phyloP scores from a whole-genome alignment of 2,113 vertebrate species.

The Melanocharis versteri region DNA sequence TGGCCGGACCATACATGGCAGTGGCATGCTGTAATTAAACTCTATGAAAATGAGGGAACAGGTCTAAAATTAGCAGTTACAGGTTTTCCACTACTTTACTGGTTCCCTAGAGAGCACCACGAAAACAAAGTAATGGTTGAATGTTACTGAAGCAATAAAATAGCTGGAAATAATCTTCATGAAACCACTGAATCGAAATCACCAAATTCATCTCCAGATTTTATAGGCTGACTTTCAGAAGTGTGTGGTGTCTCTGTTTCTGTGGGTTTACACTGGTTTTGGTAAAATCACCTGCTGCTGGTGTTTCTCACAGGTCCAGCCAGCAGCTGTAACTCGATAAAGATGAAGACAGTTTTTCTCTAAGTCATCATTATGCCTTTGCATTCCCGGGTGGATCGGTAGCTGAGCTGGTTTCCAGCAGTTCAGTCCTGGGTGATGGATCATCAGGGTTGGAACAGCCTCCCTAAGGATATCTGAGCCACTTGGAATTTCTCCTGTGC shows the following conservation, averaged over 20 bases:
- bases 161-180: neutral
- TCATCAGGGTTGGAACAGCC: neutral
- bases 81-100: neutral
- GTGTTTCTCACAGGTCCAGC: neutral
- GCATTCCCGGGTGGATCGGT: neutral
- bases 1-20: neutral
- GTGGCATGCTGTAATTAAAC: neutral
- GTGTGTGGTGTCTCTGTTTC: neutral
- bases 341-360: neutral
- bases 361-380: neutral
- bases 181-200: neutral
- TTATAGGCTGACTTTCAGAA: neutral
- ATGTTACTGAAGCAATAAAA: neutral
- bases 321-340: neutral
- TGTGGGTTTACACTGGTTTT: neutral
- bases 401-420: neutral
- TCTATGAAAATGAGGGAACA: neutral
- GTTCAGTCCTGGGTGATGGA: neutral
- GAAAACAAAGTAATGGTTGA: neutral
- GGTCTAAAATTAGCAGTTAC: neutral
- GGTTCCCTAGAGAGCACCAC: neutral
- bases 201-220: neutral
- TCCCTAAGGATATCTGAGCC: neutral
- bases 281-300: neutral
- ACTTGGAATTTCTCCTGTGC: neutral